Evolutionary conservation across 2,888 invertebrate genomes (phyloP), one percentile per base, ranked within the genome.

Genomic region (Stenchaetothrips biformis): DNA sequence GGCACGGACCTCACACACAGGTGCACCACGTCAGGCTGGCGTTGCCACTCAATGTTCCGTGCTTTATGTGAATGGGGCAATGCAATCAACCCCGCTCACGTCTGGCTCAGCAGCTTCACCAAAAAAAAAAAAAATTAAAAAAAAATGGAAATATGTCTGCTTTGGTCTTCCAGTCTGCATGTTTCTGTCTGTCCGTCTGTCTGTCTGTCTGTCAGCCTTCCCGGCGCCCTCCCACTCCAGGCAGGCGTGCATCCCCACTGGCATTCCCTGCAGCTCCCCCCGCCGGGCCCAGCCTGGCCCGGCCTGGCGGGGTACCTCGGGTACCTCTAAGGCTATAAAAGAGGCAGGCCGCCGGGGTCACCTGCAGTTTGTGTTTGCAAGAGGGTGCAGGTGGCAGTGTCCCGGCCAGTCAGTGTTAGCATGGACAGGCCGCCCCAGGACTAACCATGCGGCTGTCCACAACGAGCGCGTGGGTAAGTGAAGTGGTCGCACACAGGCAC

Each of bases 321-420:
- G n/a, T 53, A 53, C 16, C 13, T 53, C 67, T 74, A 74, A 74
- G 67, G 67, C 67, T 74, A 74, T 74, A 74, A 25, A 74, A 74
- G 67, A 74, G 67, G 67, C 25, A 74, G 11, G 25, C 11, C 21
- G 2, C 13, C 7, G 67, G 21, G 21, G 67, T 74, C 67, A 11
- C 25, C 11, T 11, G 11, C 25, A 74, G 67, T 74, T 74, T 74
- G 67, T 74, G 25, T 74, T 21, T 74, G 11, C 21, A 18, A 67
- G 21, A 67, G 21, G 16, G 53, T 8, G 53, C 4, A 21, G 11
- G 21, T 25, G 25, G n/a, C 67, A 37, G 37, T 37, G 37, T 37
- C 37, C 37, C 37, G 37, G 37, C 37, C 2, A 37, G 4, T 37
- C 37, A 4, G 2, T 37, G 37, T 59, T 18, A 18, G 67, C 25